These are phyloP conservation scores for Rhineura floridana DNA, from an alignment of 2,113 vertebrate genomes.

Conservation along the genomic window DNA sequence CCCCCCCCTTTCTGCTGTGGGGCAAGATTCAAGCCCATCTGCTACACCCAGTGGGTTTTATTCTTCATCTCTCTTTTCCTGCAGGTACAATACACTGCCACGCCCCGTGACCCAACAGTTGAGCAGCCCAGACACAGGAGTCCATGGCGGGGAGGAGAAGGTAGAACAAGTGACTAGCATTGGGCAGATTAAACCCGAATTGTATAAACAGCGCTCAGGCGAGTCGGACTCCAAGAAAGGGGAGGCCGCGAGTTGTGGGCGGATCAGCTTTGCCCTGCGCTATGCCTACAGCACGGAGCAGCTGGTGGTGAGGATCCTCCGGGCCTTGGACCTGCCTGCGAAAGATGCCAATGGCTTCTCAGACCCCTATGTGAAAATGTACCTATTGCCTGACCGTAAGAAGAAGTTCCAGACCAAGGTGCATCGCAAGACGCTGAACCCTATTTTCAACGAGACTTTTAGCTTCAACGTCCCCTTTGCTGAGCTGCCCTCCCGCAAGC, in stretches of 20 bases:
- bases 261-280: constrained; percentile 90
- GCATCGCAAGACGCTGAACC: constrained; percentile 93
- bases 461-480: constrained; percentile 90
- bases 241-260: constrained; percentile 80
- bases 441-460: constrained; percentile 93
- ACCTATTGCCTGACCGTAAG: constrained; percentile 94
- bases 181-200: constrained; percentile 91
- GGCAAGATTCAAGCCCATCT: too few species aligned
- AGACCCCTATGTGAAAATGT: constrained; percentile 94
- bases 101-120: constrained; percentile 80
- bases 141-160: constrained; percentile 77
- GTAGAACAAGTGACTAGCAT: constrained; percentile 90
- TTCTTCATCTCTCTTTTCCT: too few species aligned
- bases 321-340: constrained; percentile 90
- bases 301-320: constrained; percentile 90
- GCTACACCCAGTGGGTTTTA: too few species aligned
- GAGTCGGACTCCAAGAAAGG: constrained; percentile 81
- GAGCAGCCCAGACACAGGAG: constrained; percentile 76
- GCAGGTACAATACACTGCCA: constrained; percentile 73
- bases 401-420: constrained; percentile 96
- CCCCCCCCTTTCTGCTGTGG: too few species aligned
- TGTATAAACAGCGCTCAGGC: constrained; percentile 84
- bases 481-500: constrained; percentile 89
- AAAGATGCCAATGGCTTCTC: constrained; percentile 94
- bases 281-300: constrained; percentile 92